A percentile compares a stretch with the other conserved stretches of the same genome.
These are phyloP conservation scores for Crenuchus spilurus DNA, from an alignment of 2,797 vertebrate species.

Conservation along the genomic window DNA sequence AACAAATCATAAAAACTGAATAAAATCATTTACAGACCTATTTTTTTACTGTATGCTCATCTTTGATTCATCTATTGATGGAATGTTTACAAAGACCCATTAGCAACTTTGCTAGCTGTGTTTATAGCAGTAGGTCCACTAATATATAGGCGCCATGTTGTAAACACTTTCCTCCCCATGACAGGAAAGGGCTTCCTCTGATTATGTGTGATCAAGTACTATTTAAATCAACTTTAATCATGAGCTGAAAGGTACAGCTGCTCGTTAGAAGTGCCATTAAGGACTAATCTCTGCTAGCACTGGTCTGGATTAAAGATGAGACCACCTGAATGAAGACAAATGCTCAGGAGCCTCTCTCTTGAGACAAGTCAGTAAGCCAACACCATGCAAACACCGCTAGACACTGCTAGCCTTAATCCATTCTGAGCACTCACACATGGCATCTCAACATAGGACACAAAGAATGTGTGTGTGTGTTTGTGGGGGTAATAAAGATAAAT, in stretches of 20 bases:
- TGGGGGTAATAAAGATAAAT: not conserved
- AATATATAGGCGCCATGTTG: not conserved
- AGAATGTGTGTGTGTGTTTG: not conserved
- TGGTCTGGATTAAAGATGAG: not conserved
- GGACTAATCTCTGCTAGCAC: not conserved
- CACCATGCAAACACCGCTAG: not conserved
- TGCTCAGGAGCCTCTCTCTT: conserved; percentile 7
- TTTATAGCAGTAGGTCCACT: too few relatives aligned
- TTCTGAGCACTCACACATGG: not conserved
- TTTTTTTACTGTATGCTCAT: too few relatives aligned
- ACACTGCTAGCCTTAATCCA: not conserved
- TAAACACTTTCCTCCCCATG: not conserved
- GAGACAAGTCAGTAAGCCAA: not conserved
- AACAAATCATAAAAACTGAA: too few relatives aligned
- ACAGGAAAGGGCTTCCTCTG: not conserved
- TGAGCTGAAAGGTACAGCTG: conserved; percentile 3
- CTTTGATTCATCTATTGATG: too few relatives aligned
- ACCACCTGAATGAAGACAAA: not conserved
- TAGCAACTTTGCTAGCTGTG: too few relatives aligned
- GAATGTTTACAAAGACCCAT: too few relatives aligned
- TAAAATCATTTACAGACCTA: too few relatives aligned
- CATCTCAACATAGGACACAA: conserved; percentile 5
- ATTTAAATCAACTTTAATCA: not conserved
- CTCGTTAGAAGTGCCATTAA: not conserved
- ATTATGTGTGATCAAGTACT: not conserved